Evolutionary conservation across 1,140 invertebrate species (phyloP), one percentile per base, ranked within the genome.

Genomic region (Calliphora vicina): DNA sequence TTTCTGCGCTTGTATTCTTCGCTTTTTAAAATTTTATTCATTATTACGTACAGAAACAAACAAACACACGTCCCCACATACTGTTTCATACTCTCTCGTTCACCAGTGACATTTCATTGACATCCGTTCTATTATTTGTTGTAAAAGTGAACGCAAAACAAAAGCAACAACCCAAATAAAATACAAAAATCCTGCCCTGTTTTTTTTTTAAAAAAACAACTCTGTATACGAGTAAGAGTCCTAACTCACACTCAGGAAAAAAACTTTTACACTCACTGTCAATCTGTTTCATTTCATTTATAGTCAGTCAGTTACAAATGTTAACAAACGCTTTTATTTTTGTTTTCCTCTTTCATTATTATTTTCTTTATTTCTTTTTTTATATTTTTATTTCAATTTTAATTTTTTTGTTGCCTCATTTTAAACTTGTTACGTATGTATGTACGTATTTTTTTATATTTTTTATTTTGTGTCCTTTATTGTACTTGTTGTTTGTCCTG

Each of bases 231-330:
- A 57, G n/a, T 17, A 2, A 2, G n/a, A 57, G 15, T 35, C 35
- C 35, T 35, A n/a, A n/a, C 35, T 8, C 35, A 35, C 35, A 8
- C 35, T 35, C 35, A 8, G 6, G 13, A 57, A 57, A 57, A 15
- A 57, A 57, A 57, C 50, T 6, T n/a, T n/a, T 17, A 15, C 50
- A 57, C 50, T n/a, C 61, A 67, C 20, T 78, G 74, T 78, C 35
- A 78, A 78, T 78, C 74, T 78, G 74, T 78, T 78, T 78, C 42
- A 78, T 78, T 78, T 78, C 74, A 78, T 78, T 78, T 78, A 78
- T 43, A 23, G n/a, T 78, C 74, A 78, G 74, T 78, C 35, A 78
- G 35, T 45, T 78, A 78, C 74, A 78, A 78, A 78, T 78, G 74
- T 78, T 78, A 78, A 78, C 35, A 78, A 78, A 78, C 35, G 74